Evolutionary conservation across 2,113 vertebrate species (phyloP), one percentile per base, ranked within the genome.

Genomic region (Scalopus aquaticus): DNA sequence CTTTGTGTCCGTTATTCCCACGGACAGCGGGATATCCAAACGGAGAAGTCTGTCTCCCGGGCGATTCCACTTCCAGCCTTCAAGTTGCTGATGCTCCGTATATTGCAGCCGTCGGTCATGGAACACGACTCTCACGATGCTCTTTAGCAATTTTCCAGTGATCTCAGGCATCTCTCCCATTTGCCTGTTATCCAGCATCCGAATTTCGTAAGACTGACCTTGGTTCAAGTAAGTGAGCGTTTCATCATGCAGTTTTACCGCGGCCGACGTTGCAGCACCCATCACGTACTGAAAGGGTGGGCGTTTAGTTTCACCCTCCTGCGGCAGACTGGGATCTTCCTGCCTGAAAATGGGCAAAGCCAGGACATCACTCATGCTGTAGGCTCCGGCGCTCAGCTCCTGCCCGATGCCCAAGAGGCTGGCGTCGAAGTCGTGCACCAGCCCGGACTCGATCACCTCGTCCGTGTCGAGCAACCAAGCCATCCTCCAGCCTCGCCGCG

Each of bases 381-480:
- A 99, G 96, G 99, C 99, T 96, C 98, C 99, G 87, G 99, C 99
- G 92, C 99, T 99, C 97, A 99, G 98, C 98, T 99, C 99, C 98
- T 99, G 99, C 78, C 99, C 99, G 97, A 99, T 99, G 94, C 99
- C 99, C 78, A 99, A 99, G 76, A 99, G 98, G 85, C 99, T 99
- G 97, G 99, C 98, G 97, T 99, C 99, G 98, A 99, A 99, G 97
- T 99, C 99, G 97, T 99, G 99, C 98, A 99, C 99, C 97, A 99
- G 98, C 95, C 99, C 99, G 17, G 99, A 99, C 98, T 99, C 99
- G 96, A 99, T 99, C 97, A 99, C 99, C 96, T 99, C 99, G 97
- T 99, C 99, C 99, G 99, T 99, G 98, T 99, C 99, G 98, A 99
- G 98, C 97, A 99, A 99, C 99, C 99, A 99, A 98, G 99, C 99